Base-by-base conservation (phyloP, 2,888 invertebrate genomes). In the Odontothrips loti region DNA sequence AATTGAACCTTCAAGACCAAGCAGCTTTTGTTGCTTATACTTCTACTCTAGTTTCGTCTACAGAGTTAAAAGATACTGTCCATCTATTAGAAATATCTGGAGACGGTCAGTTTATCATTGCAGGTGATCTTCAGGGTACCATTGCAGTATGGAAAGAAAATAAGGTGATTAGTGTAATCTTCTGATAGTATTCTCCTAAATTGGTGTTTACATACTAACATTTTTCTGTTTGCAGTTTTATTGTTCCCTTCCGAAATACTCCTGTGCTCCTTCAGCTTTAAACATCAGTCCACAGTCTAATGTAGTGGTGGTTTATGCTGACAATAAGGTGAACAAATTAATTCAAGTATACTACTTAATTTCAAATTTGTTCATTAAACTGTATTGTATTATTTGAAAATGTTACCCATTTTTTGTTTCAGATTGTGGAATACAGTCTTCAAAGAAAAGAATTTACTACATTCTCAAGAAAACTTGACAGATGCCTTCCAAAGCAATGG, bases 341-440 rank as follows among this genome's bases (percentile, higher is more conserved):
- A 79, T 81, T 82, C 20, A 51, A 43, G 34, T 58, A 58, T 58
- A 58, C 0, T 58, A 20, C 15, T 58, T 51, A 8, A 12, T 51
- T 51, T 51, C 9, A 51, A 4, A 17, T 51, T 51, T n/a, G n/a
- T n/a, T n/a, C n/a, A 51, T 6, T 17, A 15, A 17, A 51, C 51
- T 4, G 6, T n/a, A 1, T 58, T 79, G 58, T 27, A 34, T 80
- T 79, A 78, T 47, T n/a, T n/a, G n/a, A n/a, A n/a, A n/a, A n/a
- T n/a, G n/a, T n/a, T n/a, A n/a, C n/a, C n/a, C n/a, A 78, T 80
- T 81, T 79, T 81, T 81, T 83, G 80, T 88, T 88, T 34, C 87
- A 94, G 93, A 89, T 96, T 82, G 88, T 94, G 75, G 96, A 96
- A 86, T 96, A 93, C 86, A 91, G 92, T 85, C 86, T 96, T n/a